Evolutionary conservation across 2,888 invertebrate species (phyloP).

Genomic region (Danaus chrysippus): DNA sequence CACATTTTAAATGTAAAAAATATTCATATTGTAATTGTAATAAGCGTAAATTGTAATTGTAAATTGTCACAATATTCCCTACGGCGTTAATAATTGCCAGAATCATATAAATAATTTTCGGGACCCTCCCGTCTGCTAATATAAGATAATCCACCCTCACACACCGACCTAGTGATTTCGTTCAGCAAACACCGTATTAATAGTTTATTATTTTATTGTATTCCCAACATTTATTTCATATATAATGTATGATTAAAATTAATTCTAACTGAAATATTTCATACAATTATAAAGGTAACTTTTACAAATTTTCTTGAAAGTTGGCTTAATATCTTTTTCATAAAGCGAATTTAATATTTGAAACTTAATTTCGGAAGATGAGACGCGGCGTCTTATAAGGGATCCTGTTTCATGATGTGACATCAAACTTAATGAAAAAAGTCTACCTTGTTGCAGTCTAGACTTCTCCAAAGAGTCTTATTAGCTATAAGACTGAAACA

Average conservation of each 20-base stretch:
- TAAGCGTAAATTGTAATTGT: neutral
- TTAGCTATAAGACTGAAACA: too few species aligned
- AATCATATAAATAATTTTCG: slow-evolving; percentile 13
- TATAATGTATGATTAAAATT: neutral
- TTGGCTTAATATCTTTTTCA: slow-evolving; percentile 48
- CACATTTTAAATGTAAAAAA: neutral
- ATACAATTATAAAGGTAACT: neutral
- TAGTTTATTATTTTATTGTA: slow-evolving; percentile 26
- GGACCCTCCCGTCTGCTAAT: slow-evolving; percentile 53
- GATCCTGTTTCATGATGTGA: slow-evolving; percentile 29
- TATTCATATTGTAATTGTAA: neutral
- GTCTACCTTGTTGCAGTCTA: slow-evolving; percentile 29
- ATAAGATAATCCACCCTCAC: slow-evolving; percentile 62
- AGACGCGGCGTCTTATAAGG: slow-evolving; percentile 40
- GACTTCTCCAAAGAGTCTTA: slow-evolving; percentile 10
- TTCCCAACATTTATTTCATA: slow-evolving; percentile 9
- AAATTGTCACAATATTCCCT: neutral
- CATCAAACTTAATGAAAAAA: slow-evolving; percentile 32
- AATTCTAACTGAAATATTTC: too few species aligned
- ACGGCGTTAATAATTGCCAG: slow-evolving; percentile 1
- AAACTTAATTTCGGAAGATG: slow-evolving; percentile 70
- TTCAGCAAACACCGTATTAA: slow-evolving; percentile 38
- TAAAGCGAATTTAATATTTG: slow-evolving; percentile 70
- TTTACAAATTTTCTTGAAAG: slow-evolving; percentile 18
- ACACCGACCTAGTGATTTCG: slow-evolving; percentile 43